Conservation (phyloP, 2,113 vertebrate genomes). For the Brienomyrus brachyistius region DNA sequence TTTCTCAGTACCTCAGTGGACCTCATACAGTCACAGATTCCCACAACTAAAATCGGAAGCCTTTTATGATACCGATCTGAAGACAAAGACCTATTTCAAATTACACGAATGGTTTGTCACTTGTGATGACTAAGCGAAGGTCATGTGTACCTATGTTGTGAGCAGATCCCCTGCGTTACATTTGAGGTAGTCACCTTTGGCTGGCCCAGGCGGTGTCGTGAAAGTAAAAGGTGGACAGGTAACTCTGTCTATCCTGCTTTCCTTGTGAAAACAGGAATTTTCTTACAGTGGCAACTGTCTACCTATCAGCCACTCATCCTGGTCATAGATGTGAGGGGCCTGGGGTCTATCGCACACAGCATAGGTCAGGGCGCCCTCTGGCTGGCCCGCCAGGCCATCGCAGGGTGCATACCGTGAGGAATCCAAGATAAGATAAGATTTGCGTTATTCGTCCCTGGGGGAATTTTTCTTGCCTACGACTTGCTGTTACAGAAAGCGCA, state of each 20-base stretch:
- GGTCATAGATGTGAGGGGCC: background rate
- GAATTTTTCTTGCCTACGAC: background rate
- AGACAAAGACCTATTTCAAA: background rate
- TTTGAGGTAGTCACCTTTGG: background rate
- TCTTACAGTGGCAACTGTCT: background rate
- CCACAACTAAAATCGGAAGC: background rate
- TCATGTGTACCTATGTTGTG: background rate
- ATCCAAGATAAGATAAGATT: background rate
- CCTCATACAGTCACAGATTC: background rate
- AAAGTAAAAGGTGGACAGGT: background rate
- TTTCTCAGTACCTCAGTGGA: background rate
- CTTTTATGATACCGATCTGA: background rate
- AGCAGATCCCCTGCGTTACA: background rate
- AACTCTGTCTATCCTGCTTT: background rate
- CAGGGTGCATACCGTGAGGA: background rate
- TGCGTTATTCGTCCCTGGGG: background rate
- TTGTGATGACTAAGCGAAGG: background rate
- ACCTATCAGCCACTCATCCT: background rate
- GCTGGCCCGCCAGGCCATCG: background rate
- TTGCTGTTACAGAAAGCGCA: background rate
- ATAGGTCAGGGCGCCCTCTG: background rate
- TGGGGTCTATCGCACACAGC: background rate
- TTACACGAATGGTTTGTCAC: background rate
- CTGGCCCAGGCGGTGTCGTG: background rate
- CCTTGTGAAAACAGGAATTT: background rate